Conservation (phyloP, 2,113 vertebrate species). For the Aspidoscelis tigris region DNA sequence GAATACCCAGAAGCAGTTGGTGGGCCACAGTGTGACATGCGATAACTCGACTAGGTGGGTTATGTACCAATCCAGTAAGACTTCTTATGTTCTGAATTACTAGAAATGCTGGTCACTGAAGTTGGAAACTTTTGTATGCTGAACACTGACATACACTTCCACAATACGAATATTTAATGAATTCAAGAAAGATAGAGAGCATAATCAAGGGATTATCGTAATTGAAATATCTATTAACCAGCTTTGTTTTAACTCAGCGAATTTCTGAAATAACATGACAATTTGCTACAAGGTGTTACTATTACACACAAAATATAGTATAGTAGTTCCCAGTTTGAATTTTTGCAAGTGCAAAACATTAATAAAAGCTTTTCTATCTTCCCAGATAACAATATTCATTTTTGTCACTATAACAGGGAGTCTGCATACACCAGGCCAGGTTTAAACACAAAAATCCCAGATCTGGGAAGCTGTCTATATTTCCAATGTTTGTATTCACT, state of each 20-base stretch:
- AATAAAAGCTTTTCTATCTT: too few relatives aligned
- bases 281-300: background rate
- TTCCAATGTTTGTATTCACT: background rate
- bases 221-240: background rate
- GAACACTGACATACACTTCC: background rate
- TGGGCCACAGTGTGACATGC: too few relatives aligned
- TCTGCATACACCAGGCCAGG: background rate
- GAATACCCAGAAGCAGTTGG: too few relatives aligned
- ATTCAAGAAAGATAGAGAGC: background rate
- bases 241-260: background rate
- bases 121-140: background rate
- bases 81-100: too few relatives aligned
- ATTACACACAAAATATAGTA: background rate
- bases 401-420: background rate
- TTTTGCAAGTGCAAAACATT: too few relatives aligned
- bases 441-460: background rate
- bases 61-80: too few relatives aligned
- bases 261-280: background rate
- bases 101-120: background rate
- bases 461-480: background rate
- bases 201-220: background rate
- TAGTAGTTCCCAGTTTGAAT: too few relatives aligned
- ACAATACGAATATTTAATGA: background rate
- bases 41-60: too few relatives aligned
- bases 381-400: background rate